Percentiles rank a stretch among this genome's conserved stretches.
These are phyloP conservation scores for Pseudochirops corinnae DNA, from an alignment of 2,797 vertebrate genomes.

Conservation along the genomic window DNA sequence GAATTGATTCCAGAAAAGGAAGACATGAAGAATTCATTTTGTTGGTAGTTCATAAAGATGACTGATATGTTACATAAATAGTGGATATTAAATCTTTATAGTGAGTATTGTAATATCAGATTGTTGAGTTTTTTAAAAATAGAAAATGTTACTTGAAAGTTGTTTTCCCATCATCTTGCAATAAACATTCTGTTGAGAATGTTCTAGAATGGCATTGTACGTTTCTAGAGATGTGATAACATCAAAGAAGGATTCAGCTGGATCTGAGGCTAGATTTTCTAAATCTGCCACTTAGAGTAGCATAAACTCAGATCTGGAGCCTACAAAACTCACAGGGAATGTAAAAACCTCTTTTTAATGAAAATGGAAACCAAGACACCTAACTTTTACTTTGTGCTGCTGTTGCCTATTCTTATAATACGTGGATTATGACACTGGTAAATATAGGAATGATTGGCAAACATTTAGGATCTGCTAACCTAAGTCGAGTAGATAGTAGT, in stretches of 20 bases:
- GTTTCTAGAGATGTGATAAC: constrained; percentile 10
- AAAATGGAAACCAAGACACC: constrained; percentile 20
- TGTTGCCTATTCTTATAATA: background rate
- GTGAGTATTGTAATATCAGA: constrained; percentile 30
- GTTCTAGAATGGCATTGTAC: constrained; percentile 21
- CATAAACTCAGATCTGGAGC: background rate
- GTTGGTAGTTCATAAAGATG: constrained; percentile 71
- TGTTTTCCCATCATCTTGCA: constrained; percentile 16
- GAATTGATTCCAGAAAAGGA: constrained; percentile 63
- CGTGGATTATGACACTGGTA: background rate
- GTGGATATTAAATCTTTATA: constrained; percentile 61
- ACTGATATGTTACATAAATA: constrained; percentile 66
- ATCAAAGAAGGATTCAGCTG: background rate
- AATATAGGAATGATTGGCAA: constrained; percentile 20
- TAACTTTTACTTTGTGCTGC: background rate
- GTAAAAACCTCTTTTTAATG: constrained; percentile 19
- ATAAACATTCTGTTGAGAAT: constrained; percentile 39
- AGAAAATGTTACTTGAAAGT: constrained; percentile 47
- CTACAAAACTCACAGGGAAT: background rate
- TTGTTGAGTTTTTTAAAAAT: constrained; percentile 62
- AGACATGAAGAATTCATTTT: constrained; percentile 68
- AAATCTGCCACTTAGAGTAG: background rate
- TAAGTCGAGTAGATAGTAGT: background rate
- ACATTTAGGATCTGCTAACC: background rate
- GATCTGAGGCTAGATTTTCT: background rate